Percentiles rank a stretch among this genome's conserved stretches.
Evolutionary conservation across 2,888 invertebrate species (phyloP).

Genomic region (Diabrotica balteata): DNA sequence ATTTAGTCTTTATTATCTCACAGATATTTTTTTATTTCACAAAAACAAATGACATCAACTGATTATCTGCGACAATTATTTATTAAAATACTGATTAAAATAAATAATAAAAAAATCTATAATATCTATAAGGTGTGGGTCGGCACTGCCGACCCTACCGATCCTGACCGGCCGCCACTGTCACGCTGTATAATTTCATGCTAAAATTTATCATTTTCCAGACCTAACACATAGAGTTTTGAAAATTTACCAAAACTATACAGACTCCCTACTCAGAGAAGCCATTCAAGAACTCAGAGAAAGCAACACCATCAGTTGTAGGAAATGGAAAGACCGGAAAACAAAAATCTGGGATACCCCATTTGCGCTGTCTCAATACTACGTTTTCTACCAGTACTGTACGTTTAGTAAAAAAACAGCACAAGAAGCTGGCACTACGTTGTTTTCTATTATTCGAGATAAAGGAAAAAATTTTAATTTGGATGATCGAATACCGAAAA

Average conservation of each 20-base stretch:
- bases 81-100: no score
- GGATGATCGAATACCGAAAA: constrained; percentile 18
- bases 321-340: constrained; percentile 14
- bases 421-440: constrained; percentile 40
- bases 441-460: constrained; percentile 22
- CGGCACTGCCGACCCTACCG: no score
- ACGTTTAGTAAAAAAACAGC: constrained; percentile 40
- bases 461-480: constrained; percentile 7
- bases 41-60: no score
- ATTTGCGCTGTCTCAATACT: constrained; percentile 60
- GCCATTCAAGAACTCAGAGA: constrained; percentile 68
- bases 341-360: constrained; percentile 44
- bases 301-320: constrained; percentile 22
- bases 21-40: no score
- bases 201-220: constrained; percentile 44
- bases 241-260: constrained; percentile 75
- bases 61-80: no score
- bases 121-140: no score
- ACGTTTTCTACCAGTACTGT: constrained; percentile 54
- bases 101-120: no score
- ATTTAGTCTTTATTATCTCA: no score
- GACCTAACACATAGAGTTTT: constrained; percentile 73
- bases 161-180: no score
- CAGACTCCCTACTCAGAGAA: constrained; percentile 68
- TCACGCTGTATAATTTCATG: no score